phyloP scores from a whole-genome alignment of 35 echinoderm and acorn worm genomes.

The Heliocidaris tuberculata region DNA sequence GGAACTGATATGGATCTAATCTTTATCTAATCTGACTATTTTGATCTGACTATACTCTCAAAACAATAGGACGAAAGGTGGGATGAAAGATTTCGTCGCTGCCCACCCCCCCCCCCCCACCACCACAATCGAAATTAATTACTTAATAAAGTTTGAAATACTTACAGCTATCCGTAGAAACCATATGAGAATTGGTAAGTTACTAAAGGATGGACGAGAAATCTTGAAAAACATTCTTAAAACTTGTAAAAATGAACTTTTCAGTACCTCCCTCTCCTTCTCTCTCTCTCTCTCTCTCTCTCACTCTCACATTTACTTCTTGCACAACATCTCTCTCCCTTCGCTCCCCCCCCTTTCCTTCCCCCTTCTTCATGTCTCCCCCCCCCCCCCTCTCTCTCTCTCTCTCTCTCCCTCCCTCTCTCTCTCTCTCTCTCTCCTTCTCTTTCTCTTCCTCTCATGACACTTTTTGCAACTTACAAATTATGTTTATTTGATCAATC shows the following conservation, averaged over 20 bases:
- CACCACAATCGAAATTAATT: neutral
- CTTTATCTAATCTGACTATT: neutral
- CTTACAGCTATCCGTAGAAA: too few species aligned
- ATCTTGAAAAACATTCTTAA: too few species aligned
- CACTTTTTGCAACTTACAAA: too few species aligned
- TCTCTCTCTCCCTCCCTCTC: neutral
- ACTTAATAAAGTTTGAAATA: neutral
- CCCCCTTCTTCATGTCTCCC: neutral
- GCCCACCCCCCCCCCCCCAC: neutral
- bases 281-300: constrained; percentile 1
- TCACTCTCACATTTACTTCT: neutral
- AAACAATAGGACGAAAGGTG: neutral
- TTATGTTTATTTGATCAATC: too few species aligned
- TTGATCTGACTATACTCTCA: too few species aligned
- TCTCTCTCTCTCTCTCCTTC: too few species aligned
- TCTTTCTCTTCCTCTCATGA: too few species aligned
- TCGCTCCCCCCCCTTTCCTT: neutral
- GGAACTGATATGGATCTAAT: neutral
- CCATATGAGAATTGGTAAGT: too few species aligned
- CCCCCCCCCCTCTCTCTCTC: too few species aligned
- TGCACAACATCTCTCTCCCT: neutral
- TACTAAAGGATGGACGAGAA: too few species aligned
- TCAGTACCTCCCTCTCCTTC: neutral
- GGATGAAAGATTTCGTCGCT: neutral
- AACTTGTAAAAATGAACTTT: too few species aligned